phyloP scores from a whole-genome alignment of 2,888 invertebrate species.

The Ectropis crepuscularia region DNA sequence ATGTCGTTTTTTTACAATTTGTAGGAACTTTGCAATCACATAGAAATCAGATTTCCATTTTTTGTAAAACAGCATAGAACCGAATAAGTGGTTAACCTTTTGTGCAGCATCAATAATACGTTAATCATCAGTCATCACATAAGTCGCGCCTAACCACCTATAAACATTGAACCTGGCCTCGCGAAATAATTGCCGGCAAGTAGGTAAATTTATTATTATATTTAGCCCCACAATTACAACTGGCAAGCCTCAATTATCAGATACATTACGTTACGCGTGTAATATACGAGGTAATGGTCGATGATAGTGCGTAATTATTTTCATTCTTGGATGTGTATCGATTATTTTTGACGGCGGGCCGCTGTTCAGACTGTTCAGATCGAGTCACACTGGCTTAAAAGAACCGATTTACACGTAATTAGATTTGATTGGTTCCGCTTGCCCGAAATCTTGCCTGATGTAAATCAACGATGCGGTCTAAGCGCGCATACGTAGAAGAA shows the following conservation, averaged over 20 bases:
- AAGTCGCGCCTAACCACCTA: constrained; percentile 30
- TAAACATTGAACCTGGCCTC: constrained; percentile 33
- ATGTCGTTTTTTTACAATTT: too few species aligned
- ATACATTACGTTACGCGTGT: constrained; percentile 60
- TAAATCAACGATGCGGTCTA: too few species aligned
- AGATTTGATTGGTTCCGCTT: too few species aligned
- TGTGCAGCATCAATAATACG: not conserved
- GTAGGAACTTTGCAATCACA: too few species aligned
- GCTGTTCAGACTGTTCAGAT: constrained; percentile 27
- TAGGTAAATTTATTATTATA: constrained; percentile 49
- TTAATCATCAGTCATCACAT: constrained; percentile 17
- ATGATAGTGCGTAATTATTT: constrained; percentile 69
- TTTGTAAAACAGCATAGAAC: too few species aligned
- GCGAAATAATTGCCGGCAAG: constrained; percentile 41
- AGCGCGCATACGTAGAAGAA: too few species aligned
- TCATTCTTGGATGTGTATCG: constrained; percentile 56
- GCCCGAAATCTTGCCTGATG: too few species aligned
- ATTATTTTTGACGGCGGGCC: constrained; percentile 43
- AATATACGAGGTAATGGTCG: constrained; percentile 68
- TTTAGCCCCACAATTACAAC: constrained; percentile 47
- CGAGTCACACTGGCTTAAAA: constrained; percentile 10
- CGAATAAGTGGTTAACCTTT: too few species aligned
- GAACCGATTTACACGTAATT: too few species aligned
- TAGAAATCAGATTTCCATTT: too few species aligned
- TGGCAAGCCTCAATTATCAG: constrained; percentile 32